Base-by-base conservation (phyloP, 2,888 invertebrate genomes). In the Eristalis arbustorum region DNA sequence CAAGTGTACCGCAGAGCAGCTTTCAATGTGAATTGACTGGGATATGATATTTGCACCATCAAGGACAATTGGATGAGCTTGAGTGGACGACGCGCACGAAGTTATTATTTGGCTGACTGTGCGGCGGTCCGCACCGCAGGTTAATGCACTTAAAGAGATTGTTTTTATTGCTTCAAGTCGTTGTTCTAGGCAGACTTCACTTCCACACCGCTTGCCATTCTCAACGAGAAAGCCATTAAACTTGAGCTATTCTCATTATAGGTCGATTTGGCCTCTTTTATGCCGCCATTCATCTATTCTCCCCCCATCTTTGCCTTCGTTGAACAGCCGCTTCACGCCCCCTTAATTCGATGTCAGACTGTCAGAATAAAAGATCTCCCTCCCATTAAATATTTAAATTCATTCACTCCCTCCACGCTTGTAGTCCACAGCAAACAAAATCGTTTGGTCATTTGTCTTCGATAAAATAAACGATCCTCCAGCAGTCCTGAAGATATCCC, bases 391-490 rank as follows among this genome's bases (percentile, higher is more conserved):
- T 67, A 72, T 68, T 72, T 68, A 76, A 72, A 84, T 81, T 68
- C 59, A 73, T 76, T 81, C 64, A 63, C 14, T n/a, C n/a, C 34
- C 69, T 67, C 56, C 2, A 3, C 34, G 4, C 34, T 37, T 37
- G 40, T 40, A 68, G 61, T 14, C 40, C 49, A n/a, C 62, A 14
- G 57, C 59, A 64, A 68, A 80, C 56, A 81, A 14, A 76, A 81
- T 77, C 63, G 69, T 61, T 77, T 69, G 81, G 81, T 77, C 77
- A 78, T 85, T 85, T 85, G 74, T 78, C 69, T 85, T 71, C 69
- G 59, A 85, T 73, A 62, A 77, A 81, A 77, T 37, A 69, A 81
- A 85, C 61, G 40, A 73, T 69, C 59, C 34, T 31, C 31, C 14
- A 68, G 31, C 31, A 68, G 37, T 66, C 68, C 71, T 75, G 28